Evolutionary conservation across 2,888 invertebrate genomes (phyloP).

Genomic region (Leptinotarsa tumamoca): DNA sequence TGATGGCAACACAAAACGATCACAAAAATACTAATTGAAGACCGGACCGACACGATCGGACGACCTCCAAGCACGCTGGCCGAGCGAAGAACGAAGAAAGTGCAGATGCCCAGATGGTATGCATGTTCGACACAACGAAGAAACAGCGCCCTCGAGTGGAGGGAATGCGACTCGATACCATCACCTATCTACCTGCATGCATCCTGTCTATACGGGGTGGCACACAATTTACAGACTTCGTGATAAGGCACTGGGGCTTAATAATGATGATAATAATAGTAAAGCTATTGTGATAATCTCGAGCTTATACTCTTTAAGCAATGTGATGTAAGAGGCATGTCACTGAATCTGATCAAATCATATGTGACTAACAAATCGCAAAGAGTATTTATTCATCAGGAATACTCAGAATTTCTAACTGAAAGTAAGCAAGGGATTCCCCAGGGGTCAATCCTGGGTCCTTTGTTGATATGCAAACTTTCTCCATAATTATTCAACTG

Average conservation of each 20-base stretch:
- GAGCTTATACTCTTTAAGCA: too few relatives aligned
- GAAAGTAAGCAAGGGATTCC: too few relatives aligned
- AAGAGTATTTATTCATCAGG: too few relatives aligned
- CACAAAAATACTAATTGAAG: conserved; percentile 24
- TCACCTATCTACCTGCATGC: conserved; percentile 54
- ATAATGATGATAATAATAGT: too few relatives aligned
- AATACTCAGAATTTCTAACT: too few relatives aligned
- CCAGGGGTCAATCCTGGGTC: too few relatives aligned
- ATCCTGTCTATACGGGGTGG: conserved; percentile 46
- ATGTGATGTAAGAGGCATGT: too few relatives aligned
- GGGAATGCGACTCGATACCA: conserved; percentile 51
- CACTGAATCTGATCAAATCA: too few relatives aligned
- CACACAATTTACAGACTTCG: conserved; percentile 29
- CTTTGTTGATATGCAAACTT: too few relatives aligned
- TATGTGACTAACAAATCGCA: too few relatives aligned
- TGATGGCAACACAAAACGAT: conserved; percentile 29
- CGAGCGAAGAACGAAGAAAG: conserved; percentile 36
- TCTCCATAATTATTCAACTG: too few relatives aligned
- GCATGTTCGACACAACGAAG: conserved; percentile 35
- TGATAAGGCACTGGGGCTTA: conserved; percentile 14
- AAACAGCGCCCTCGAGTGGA: conserved; percentile 52
- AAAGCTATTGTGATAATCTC: too few relatives aligned
- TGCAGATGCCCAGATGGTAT: conserved; percentile 42
- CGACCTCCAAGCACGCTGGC: conserved; percentile 21
- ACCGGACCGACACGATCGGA: conserved; percentile 24